Conservation (phyloP, 1,140 invertebrate genomes). For the Drosophila lacteicornis region DNA sequence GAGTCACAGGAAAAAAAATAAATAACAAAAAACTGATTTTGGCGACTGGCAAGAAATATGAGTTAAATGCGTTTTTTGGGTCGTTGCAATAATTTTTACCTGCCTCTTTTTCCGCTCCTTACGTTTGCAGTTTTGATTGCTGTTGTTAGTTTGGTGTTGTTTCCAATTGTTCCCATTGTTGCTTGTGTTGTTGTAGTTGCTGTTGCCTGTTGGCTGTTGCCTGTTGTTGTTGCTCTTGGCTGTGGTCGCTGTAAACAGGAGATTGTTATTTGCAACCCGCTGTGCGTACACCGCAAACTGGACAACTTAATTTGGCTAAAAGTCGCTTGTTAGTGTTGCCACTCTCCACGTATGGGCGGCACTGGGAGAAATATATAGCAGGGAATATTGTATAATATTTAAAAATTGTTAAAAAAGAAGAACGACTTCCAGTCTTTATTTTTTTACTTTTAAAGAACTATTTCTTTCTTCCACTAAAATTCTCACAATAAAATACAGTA, state of each 20-base stretch:
- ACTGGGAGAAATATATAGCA: neutral
- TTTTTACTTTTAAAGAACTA: neutral
- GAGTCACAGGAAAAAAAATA: conserved; percentile 8
- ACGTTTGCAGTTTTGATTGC: conserved; percentile 45
- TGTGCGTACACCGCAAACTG: conserved; percentile 82
- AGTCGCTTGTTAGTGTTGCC: conserved; percentile 78
- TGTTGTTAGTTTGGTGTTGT: conserved; percentile 44
- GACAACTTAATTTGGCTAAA: conserved; percentile 81
- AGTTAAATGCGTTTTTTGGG: conserved; percentile 78
- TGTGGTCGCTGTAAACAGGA: conserved; percentile 78
- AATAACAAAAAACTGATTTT: conserved; percentile 29
- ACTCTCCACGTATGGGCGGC: conserved; percentile 17
- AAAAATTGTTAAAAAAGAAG: no score
- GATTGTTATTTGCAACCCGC: conserved; percentile 82
- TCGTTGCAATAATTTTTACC: conserved; percentile 65
- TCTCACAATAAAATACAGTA: no score
- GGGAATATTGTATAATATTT: no score
- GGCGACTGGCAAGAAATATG: conserved; percentile 76
- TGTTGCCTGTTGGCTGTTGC: conserved; percentile 19
- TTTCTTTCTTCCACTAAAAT: no score
- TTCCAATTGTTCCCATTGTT: conserved; percentile 29
- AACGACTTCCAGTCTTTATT: no score
- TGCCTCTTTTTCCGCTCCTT: conserved; percentile 26
- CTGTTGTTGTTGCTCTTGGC: conserved; percentile 17
- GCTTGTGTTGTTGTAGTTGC: conserved; percentile 16